A percentile compares a stretch with the other conserved stretches of the same genome.
These are phyloP conservation scores for Automeris io DNA, from an alignment of 2,888 invertebrate genomes.

Conservation along the genomic window DNA sequence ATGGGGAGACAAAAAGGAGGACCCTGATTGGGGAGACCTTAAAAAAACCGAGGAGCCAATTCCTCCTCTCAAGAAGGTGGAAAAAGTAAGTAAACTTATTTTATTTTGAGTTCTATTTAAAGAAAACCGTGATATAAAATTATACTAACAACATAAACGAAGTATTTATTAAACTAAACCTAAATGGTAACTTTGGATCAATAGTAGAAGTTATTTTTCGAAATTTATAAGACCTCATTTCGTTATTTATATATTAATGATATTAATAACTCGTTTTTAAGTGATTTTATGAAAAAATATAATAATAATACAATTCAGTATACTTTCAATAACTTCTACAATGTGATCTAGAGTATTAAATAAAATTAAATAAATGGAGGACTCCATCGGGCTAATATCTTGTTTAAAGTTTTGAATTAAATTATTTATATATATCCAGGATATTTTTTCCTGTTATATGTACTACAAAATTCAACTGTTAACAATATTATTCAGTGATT, in stretches of 20 bases:
- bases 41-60: constrained; percentile 93
- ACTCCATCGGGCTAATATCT: constrained; percentile 40
- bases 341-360: constrained; percentile 31
- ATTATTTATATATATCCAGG: too few species aligned
- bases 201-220: constrained; percentile 2
- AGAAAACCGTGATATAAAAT: constrained; percentile 8
- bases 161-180: neutral
- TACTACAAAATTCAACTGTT: too few species aligned
- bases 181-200: neutral
- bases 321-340: constrained; percentile 27
- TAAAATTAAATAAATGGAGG: constrained; percentile 30
- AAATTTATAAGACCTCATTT: neutral
- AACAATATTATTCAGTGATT: too few species aligned
- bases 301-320: too few species aligned
- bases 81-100: constrained; percentile 84
- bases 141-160: constrained; percentile 13
- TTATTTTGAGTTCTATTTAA: neutral
- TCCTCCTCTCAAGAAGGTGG: constrained; percentile 93
- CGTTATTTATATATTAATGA: neutral
- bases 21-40: constrained; percentile 94
- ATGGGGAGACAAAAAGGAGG: constrained; percentile 94
- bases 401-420: too few species aligned
- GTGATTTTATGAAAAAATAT: too few species aligned
- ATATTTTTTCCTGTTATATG: too few species aligned
- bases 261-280: too few species aligned